Evolutionary conservation across 2,888 invertebrate species (phyloP).

Genomic region (Miltochrista miniata): DNA sequence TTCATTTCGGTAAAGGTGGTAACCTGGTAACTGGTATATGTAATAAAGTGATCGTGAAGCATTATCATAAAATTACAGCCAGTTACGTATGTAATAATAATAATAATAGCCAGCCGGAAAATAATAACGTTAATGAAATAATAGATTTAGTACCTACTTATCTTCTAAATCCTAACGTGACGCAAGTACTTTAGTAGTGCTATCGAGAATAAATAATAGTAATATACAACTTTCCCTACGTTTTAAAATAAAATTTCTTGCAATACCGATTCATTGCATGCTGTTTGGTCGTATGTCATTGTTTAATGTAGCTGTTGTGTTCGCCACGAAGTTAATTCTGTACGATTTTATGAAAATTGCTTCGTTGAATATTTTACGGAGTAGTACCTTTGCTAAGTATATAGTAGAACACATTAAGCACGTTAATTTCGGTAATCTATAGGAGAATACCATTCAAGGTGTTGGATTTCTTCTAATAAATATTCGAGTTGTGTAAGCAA

Average conservation of each 20-base stretch:
- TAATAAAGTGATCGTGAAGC: too few relatives aligned
- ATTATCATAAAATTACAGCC: too few relatives aligned
- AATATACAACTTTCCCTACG: background rate
- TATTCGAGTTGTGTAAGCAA: conserved; percentile 48
- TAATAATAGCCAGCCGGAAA: too few relatives aligned
- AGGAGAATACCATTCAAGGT: conserved; percentile 28
- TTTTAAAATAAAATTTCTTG: background rate
- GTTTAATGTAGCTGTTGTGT: background rate
- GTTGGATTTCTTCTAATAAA: conserved; percentile 25
- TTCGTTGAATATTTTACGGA: background rate
- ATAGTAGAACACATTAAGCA: too few relatives aligned
- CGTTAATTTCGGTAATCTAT: conserved; percentile 40
- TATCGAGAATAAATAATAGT: background rate
- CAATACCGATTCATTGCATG: background rate
- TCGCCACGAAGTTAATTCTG: background rate
- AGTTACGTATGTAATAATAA: too few relatives aligned
- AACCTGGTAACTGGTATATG: too few relatives aligned
- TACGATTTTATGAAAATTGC: background rate
- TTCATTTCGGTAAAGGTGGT: too few relatives aligned
- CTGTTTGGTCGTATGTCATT: background rate
- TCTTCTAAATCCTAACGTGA: too few relatives aligned
- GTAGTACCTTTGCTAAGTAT: background rate
- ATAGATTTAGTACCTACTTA: too few relatives aligned
- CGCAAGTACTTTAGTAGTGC: too few relatives aligned
- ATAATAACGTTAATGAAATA: too few relatives aligned